Evolutionary conservation across 2,797 vertebrate species (phyloP).

Genomic region (Phyllotis vaccarum): DNA sequence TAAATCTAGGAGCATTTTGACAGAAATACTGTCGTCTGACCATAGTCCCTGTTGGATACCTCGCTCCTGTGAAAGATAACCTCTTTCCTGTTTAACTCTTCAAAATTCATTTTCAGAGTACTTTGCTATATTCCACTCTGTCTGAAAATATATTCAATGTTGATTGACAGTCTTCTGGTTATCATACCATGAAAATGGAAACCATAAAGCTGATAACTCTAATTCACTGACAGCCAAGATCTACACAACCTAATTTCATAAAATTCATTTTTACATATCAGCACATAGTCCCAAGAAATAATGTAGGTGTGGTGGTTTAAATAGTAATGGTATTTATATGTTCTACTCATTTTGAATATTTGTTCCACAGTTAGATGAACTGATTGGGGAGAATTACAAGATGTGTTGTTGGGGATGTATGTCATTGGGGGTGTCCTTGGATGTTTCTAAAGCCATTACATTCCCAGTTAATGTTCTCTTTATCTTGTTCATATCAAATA

Average conservation of each 20-base stretch:
- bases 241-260: conserved; percentile 71
- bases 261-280: conserved; percentile 64
- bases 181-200: conserved; percentile 60
- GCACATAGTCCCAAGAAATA: conserved; percentile 70
- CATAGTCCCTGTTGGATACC: conserved; percentile 62
- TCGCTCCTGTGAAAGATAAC: conserved; percentile 69
- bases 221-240: conserved; percentile 72
- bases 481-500: not conserved
- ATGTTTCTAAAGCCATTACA: no score
- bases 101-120: conserved; percentile 77
- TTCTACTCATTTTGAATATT: not conserved
- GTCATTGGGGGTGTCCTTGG: not conserved
- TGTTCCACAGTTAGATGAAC: no score
- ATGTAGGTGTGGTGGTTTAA: not conserved
- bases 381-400: not conserved
- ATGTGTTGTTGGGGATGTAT: not conserved
- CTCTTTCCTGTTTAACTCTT: conserved; percentile 70
- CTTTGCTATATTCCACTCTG: conserved; percentile 62
- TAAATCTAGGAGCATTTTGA: conserved; percentile 68
- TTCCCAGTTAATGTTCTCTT: not conserved
- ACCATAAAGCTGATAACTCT: conserved; percentile 56
- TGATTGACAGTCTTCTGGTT: conserved; percentile 80
- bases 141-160: conserved; percentile 70
- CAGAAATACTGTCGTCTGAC: conserved; percentile 66
- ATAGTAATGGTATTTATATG: not conserved